Evolutionary conservation across 1,140 invertebrate species (phyloP), one percentile per base, ranked within the genome.

Genomic region (Mya arenaria): DNA sequence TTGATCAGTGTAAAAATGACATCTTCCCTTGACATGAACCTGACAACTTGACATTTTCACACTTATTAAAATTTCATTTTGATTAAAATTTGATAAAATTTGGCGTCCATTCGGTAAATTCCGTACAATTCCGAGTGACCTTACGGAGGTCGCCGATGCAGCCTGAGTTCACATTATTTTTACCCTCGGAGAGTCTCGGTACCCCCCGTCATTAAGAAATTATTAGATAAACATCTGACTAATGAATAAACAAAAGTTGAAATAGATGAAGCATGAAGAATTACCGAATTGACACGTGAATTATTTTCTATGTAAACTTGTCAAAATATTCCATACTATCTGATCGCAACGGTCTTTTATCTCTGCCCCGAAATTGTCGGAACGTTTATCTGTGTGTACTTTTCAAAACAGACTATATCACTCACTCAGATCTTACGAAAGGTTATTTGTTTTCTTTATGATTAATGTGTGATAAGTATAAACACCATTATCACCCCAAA

Each of bases 291-390:
- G 73, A 75, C 62, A 75, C 58, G 13, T 39, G 36, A 65, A 30
- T 65, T 65, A 34, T 56, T 15, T 41, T 56, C 36, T 63, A 62
- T 65, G 56, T 75, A 75, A 75, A 65, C 73, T 75, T 75, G 73
- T 75, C 73, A 75, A 75, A 74, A 72, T 25, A 10, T 58, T 23
- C 34, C 17, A 23, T n/a, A 52, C 25, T 52, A 52, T 52, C 48
- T n/a, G 23, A 28, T 55, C 39, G 39, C 36, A 68, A 44, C 23
- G 28, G 13, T n/a, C 6, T 25, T 37, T 68, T 68, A 68, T 44
- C 28, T 41, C 4, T 41, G 25, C 15, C 19, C 13, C n/a, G n/a
- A n/a, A n/a, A n/a, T n/a, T n/a, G n/a, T n/a, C n/a, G n/a, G n/a
- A n/a, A n/a, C n/a, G n/a, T n/a, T n/a, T n/a, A n/a, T n/a, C n/a